Percentiles rank a stretch among this genome's conserved stretches.
These are phyloP conservation scores for Morpho helenor DNA, from an alignment of 2,888 invertebrate species.

Conservation along the genomic window DNA sequence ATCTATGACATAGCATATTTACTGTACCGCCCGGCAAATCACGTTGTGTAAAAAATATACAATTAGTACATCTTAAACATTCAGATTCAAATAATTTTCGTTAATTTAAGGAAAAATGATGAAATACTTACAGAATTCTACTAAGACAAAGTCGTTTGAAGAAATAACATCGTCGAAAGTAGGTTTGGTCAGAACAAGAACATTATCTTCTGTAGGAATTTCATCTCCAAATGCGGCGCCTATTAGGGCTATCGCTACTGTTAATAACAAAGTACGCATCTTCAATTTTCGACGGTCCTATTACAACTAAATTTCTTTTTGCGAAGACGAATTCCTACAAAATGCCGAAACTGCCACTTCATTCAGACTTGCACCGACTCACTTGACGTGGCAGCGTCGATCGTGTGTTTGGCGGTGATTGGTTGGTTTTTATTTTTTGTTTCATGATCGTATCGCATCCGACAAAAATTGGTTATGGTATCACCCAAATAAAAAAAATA, in stretches of 20 bases:
- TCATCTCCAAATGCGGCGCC: conserved; percentile 80
- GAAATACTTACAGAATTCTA: conserved; percentile 98
- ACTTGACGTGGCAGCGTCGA: conserved; percentile 84
- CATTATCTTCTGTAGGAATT: conserved; percentile 90
- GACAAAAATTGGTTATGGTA: conserved; percentile 12
- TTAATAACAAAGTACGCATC: conserved; percentile 66
- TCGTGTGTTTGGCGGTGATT: conserved; percentile 83
- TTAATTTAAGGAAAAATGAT: conserved; percentile 2
- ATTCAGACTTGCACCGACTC: conserved; percentile 55
- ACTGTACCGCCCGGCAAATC: conserved; percentile 33
- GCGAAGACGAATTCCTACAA: conserved; percentile 65
- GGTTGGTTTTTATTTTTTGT: conserved; percentile 57
- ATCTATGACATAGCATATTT: conserved; percentile 79
- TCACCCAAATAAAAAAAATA: too few relatives aligned
- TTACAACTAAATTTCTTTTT: conserved; percentile 44
- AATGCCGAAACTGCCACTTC: conserved; percentile 74
- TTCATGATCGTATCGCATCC: conserved; percentile 9
- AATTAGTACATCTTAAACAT: conserved; percentile 8
- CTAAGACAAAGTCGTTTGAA: conserved; percentile 90
- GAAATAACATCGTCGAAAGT: conserved; percentile 92
- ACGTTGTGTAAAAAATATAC: conserved; percentile 1
- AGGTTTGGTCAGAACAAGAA: conserved; percentile 91
- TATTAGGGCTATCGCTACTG: conserved; percentile 63
- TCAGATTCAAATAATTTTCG: background rate
- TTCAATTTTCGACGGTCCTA: conserved; percentile 40